phyloP scores from a whole-genome alignment of 2,888 invertebrate genomes.

The Eupelmus urozonus region DNA sequence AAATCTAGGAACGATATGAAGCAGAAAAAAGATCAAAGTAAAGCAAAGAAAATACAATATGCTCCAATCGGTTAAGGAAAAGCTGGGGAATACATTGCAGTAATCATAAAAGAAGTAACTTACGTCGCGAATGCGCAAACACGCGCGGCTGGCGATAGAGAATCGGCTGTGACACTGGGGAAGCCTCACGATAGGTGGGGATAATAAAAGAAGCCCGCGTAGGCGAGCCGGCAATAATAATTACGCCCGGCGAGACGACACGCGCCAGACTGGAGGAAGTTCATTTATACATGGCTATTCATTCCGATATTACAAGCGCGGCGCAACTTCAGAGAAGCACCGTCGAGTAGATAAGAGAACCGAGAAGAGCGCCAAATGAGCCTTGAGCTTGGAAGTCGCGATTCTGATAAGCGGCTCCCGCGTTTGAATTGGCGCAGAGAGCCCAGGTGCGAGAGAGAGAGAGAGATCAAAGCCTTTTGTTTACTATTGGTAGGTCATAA shows the following conservation, averaged over 20 bases:
- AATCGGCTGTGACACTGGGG: too few species aligned
- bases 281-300: constrained; percentile 53
- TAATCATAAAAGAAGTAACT: constrained; percentile 14
- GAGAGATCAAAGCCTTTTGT: too few species aligned
- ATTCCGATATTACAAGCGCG: constrained; percentile 58
- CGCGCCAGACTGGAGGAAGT: constrained; percentile 49
- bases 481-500: too few species aligned
- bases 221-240: constrained; percentile 32
- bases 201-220: constrained; percentile 26
- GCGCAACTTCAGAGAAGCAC: not conserved
- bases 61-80: too few species aligned
- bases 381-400: constrained; percentile 7
- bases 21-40: not conserved
- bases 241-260: constrained; percentile 42
- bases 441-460: not conserved
- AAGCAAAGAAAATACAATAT: not conserved
- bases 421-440: not conserved
- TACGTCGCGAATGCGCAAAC: constrained; percentile 41
- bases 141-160: too few species aligned
- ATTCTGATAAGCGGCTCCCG: constrained; percentile 30
- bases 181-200: not conserved
- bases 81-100: constrained; percentile 10
- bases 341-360: too few species aligned
- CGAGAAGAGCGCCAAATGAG: not conserved
- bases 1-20: too few species aligned